These are phyloP conservation scores for Heliconius nattereri DNA, from an alignment of 1,140 invertebrate genomes.

Conservation along the genomic window DNA sequence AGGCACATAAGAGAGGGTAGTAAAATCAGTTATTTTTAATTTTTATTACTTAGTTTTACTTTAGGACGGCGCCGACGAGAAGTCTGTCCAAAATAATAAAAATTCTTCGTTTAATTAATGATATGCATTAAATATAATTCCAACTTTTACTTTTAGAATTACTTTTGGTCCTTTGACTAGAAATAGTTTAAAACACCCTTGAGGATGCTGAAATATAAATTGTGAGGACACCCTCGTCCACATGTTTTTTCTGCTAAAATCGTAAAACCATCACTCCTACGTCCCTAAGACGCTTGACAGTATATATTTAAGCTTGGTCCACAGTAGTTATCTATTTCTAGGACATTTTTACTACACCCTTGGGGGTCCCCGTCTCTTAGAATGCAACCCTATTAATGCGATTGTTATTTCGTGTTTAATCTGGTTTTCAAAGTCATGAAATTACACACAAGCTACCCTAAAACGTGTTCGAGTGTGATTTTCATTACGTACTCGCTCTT, in stretches of 20 bases:
- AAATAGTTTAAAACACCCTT: conserved; percentile 7
- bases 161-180: background rate
- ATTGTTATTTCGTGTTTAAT: conserved; percentile 21
- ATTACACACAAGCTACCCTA: background rate
- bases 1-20: too few species aligned
- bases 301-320: conserved; percentile 17
- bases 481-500: background rate
- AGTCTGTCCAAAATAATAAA: too few species aligned
- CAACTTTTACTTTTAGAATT: background rate
- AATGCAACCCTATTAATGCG: conserved; percentile 13
- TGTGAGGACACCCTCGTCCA: conserved; percentile 12
- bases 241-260: conserved; percentile 16
- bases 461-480: conserved; percentile 10
- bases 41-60: too few species aligned
- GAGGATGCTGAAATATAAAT: conserved; percentile 27
- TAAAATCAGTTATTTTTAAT: too few species aligned
- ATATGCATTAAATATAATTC: background rate
- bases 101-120: background rate
- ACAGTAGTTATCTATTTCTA: conserved; percentile 3
- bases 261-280: conserved; percentile 22
- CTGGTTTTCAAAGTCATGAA: background rate
- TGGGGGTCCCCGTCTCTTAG: background rate
- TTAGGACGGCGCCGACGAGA: too few species aligned
- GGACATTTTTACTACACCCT: background rate
- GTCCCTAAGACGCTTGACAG: conserved; percentile 6